Evolutionary conservation across 2,888 invertebrate species (phyloP).

Genomic region (Latrodectus hesperus): DNA sequence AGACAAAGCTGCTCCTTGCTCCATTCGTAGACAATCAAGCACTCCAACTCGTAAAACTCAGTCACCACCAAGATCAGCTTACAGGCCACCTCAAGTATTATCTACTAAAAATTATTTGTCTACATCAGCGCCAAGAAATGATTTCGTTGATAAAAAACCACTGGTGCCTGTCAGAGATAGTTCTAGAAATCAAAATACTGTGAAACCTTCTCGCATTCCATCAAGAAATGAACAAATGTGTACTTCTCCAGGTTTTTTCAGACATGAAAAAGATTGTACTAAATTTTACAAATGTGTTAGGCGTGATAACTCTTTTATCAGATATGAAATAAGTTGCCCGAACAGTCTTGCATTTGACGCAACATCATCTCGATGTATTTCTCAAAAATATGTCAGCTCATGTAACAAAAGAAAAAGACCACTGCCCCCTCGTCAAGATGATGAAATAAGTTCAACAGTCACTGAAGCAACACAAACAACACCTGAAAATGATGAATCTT

Average conservation of each 20-base stretch:
- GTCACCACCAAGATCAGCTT: not conserved
- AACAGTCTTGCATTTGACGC: slow-evolving; percentile 54
- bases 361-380: slow-evolving; percentile 27
- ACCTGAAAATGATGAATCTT: not conserved
- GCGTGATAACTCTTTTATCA: slow-evolving; percentile 27
- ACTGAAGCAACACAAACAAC: not conserved
- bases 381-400: slow-evolving; percentile 19
- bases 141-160: slow-evolving; percentile 25
- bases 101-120: slow-evolving; percentile 1
- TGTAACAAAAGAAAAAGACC: slow-evolving; percentile 15
- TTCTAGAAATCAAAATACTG: slow-evolving; percentile 5
- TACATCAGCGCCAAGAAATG: slow-evolving; percentile 35
- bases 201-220: slow-evolving; percentile 19
- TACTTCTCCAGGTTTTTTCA: slow-evolving; percentile 45
- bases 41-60: not conserved
- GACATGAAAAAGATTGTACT: slow-evolving; percentile 60
- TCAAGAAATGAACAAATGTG: slow-evolving; percentile 20
- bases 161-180: slow-evolving; percentile 11
- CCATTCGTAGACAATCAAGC: slow-evolving; percentile 73
- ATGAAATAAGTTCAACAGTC: slow-evolving; percentile 25
- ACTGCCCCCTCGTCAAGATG: slow-evolving; percentile 40
- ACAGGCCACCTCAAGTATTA: slow-evolving; percentile 15
- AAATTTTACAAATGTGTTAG: slow-evolving; percentile 66
- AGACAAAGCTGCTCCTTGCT: slow-evolving; percentile 82
- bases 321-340: slow-evolving; percentile 62